Base-by-base conservation (phyloP, 2,113 vertebrate genomes). In the Dasyornis broadbenti region DNA sequence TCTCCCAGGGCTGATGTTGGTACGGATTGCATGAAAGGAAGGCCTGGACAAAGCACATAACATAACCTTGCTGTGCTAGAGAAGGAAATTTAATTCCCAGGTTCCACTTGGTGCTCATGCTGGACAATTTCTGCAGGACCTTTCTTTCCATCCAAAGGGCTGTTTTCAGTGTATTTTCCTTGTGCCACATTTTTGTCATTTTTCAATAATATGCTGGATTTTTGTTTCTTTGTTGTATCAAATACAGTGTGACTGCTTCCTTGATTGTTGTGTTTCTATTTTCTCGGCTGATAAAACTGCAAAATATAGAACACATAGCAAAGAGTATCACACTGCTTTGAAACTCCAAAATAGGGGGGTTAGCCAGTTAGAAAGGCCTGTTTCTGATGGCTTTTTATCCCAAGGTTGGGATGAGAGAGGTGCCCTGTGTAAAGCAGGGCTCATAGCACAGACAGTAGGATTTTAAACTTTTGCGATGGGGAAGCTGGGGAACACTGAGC, bases 381-480 rank as follows among this genome's bases (percentile, higher is more conserved):
- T 26, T 90, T 39, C 59, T 72, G 15, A 22, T 82, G 21, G 0
- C 1, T 65, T 64, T 49, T 70, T 42, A 61, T 14, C 22, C 68
- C 11, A 82, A 57, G 24, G 20, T 8, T 35, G 45, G 76, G 13
- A 56, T 65, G 31, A 65, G 24, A 88, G 39, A 66, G 18, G 18
- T 1, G 0, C 22, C 1, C 0, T 33, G 17, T 57, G 27, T 28
- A 78, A 81, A 73, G 17, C 0, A 6, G 70, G 33, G 35, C 23
- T 86, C 27, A 24, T 35, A 45, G 42, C n/a, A 42, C 5, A 68
- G 17, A 59, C 16, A 68, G 47, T 9, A 42, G 66, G 39, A 85
- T 72, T 84, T 85, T n/a, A 60, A 73, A 37, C 12, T 75, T 71
- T 30, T 54, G 10, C 5, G 23, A 11, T 0, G 1, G 3, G 20